Conservation (phyloP, 2,888 invertebrate species). For the Acholoe squamosa region DNA sequence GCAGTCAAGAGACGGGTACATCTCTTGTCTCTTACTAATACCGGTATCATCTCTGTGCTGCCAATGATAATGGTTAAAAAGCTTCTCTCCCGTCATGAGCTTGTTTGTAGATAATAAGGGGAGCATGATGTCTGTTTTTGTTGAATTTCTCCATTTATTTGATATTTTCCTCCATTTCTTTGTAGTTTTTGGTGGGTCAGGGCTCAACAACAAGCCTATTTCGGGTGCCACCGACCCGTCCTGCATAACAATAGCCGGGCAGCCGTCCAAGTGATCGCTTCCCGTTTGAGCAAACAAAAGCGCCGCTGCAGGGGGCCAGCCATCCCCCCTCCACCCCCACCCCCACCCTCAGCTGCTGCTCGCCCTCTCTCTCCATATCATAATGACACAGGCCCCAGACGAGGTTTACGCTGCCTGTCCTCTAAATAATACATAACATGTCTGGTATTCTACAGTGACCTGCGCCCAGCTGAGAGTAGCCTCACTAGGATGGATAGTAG, state of each 20-base stretch:
- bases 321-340: neutral
- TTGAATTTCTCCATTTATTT: neutral
- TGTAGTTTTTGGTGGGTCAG: neutral
- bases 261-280: conserved; percentile 14
- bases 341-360: neutral
- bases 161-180: neutral
- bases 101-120: neutral
- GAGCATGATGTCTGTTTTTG: neutral
- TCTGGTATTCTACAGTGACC: neutral
- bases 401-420: neutral
- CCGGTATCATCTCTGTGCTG: too few relatives aligned
- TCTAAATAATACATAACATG: neutral
- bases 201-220: neutral
- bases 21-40: too few relatives aligned
- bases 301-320: conserved; percentile 6
- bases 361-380: neutral
- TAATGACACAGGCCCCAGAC: conserved; percentile 12
- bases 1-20: too few relatives aligned
- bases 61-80: neutral
- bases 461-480: neutral
- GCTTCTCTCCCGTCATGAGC: neutral
- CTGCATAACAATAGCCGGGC: conserved; percentile 27
- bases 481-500: too few relatives aligned
- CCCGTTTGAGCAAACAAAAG: conserved; percentile 13
- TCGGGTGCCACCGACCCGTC: neutral